Percentiles rank a stretch among this genome's conserved stretches.
phyloP scores from a whole-genome alignment of 2,888 invertebrate genomes.

The Myathropa florea region DNA sequence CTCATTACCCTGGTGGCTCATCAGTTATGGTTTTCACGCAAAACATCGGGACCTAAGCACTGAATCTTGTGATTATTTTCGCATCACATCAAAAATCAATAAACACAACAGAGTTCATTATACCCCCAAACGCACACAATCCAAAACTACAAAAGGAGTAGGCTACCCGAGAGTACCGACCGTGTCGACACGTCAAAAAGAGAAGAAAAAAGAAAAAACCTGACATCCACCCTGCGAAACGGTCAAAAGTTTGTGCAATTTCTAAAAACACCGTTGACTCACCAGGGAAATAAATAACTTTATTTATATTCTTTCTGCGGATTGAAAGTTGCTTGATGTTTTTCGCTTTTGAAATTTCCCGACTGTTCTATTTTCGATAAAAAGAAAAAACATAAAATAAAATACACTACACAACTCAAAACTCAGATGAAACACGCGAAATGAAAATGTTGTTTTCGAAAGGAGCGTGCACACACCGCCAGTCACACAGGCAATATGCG shows the following conservation, averaged over 20 bases:
- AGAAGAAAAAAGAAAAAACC: slow-evolving; percentile 29
- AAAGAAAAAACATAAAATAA: neutral
- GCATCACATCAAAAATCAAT: slow-evolving; percentile 59
- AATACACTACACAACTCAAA: neutral
- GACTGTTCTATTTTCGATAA: neutral
- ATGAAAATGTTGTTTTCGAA: slow-evolving; percentile 28
- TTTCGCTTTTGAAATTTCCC: neutral
- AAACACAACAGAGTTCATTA: slow-evolving; percentile 65
- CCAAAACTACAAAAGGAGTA: slow-evolving; percentile 37
- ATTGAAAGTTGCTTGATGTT: slow-evolving; percentile 11
- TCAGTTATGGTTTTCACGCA: neutral
- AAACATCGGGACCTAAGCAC: neutral
- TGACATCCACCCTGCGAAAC: slow-evolving; percentile 14
- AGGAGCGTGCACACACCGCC: slow-evolving; percentile 26
- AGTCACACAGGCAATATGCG: slow-evolving; percentile 42
- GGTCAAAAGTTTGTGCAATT: slow-evolving; percentile 26
- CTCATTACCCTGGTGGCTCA: neutral
- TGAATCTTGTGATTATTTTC: slow-evolving; percentile 21
- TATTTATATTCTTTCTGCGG: neutral
- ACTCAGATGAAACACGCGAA: slow-evolving; percentile 14
- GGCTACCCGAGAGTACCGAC: slow-evolving; percentile 41
- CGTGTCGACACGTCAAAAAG: slow-evolving; percentile 7
- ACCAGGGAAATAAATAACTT: slow-evolving; percentile 39
- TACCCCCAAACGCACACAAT: slow-evolving; percentile 59
- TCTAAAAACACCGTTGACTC: slow-evolving; percentile 22